Conservation (phyloP, 1,140 invertebrate species). For the Pseudomyrmex dendroicus region DNA sequence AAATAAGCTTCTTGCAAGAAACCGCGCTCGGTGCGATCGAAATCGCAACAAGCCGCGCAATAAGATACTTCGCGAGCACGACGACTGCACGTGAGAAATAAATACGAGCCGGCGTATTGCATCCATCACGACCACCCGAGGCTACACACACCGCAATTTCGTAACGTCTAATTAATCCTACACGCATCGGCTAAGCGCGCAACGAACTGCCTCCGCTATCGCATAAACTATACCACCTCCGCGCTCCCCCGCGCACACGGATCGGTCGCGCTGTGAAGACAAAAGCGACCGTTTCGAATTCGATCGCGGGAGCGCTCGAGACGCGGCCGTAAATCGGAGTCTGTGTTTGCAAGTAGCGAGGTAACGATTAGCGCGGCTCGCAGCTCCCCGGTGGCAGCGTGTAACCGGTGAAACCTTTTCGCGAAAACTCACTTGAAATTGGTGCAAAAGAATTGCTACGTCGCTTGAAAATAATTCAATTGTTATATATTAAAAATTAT, state of each 20-base stretch:
- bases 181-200: slow-evolving; percentile 28
- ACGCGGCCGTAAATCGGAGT: slow-evolving; percentile 60
- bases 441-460: too few species aligned
- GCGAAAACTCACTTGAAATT: slow-evolving; percentile 48
- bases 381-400: slow-evolving; percentile 53
- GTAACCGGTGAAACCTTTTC: slow-evolving; percentile 69
- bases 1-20: neutral
- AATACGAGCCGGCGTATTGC: slow-evolving; percentile 26
- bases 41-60: slow-evolving; percentile 13
- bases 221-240: slow-evolving; percentile 37
- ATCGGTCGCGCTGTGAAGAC: slow-evolving; percentile 29
- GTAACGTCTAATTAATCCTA: slow-evolving; percentile 58
- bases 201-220: slow-evolving; percentile 27
- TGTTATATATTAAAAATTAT: too few species aligned
- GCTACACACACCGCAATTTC: slow-evolving; percentile 48
- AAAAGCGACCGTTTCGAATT: slow-evolving; percentile 34
- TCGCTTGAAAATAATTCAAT: neutral
- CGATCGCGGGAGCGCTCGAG: neutral
- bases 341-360: slow-evolving; percentile 44
- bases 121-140: slow-evolving; percentile 41
- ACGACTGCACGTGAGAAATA: slow-evolving; percentile 46
- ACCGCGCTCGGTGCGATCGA: neutral
- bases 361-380: slow-evolving; percentile 60
- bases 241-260: slow-evolving; percentile 2
- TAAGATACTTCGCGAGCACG: slow-evolving; percentile 14